Conservation (phyloP, 2,113 vertebrate species). For the Cryptoleucopteryx plumbea region DNA sequence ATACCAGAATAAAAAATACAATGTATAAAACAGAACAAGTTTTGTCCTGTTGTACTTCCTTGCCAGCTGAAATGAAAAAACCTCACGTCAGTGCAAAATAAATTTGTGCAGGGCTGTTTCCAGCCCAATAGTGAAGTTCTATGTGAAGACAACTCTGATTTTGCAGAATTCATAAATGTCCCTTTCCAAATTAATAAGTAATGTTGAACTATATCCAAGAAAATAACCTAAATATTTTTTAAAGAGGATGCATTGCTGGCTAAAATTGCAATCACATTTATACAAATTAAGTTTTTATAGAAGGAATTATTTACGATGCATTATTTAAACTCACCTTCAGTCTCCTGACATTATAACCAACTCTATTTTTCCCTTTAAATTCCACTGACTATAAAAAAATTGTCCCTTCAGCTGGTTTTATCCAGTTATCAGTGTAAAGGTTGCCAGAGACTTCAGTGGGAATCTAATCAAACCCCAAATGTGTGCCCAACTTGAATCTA, state of each 20-base stretch:
- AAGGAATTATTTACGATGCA: conserved; percentile 1
- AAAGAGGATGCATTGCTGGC: not conserved
- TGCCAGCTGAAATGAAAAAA: not conserved
- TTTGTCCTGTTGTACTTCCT: not conserved
- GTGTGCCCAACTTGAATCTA: not conserved
- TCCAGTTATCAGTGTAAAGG: conserved; percentile 54
- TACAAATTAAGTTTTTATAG: conserved; percentile 39
- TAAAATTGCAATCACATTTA: not conserved
- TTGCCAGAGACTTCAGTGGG: not conserved
- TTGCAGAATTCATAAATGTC: not conserved
- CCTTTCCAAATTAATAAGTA: not conserved
- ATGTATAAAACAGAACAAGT: not conserved
- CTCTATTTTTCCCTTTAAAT: conserved; percentile 46
- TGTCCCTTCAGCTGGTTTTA: conserved; percentile 24
- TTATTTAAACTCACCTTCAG: conserved; percentile 48
- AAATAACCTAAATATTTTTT: not conserved
- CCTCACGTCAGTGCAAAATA: not conserved
- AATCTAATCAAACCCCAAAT: conserved; percentile 1
- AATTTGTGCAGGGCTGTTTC: not conserved
- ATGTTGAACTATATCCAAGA: not conserved
- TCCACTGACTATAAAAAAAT: conserved; percentile 36
- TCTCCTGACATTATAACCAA: conserved; percentile 37
- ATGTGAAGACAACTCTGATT: not conserved
- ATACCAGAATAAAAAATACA: not conserved
- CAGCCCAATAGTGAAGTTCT: not conserved